phyloP scores from a whole-genome alignment of 1,140 invertebrate genomes.

The Eufriesea mexicana region DNA sequence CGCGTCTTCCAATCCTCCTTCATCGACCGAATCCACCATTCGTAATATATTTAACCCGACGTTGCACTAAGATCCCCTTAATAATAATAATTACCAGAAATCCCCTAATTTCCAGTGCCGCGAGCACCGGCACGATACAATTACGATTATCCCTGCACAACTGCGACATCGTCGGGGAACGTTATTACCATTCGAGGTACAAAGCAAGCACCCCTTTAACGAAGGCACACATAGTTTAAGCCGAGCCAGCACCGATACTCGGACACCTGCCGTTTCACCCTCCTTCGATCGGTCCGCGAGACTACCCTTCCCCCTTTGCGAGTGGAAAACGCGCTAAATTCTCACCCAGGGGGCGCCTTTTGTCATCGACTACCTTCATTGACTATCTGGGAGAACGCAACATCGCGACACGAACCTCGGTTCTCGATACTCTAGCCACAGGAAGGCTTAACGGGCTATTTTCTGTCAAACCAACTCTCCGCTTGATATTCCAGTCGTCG shows the following conservation, averaged over 20 bases:
- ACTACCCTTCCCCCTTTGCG: neutral
- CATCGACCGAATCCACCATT: no score
- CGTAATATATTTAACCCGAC: neutral
- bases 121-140: neutral
- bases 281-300: neutral
- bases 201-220: conserved; percentile 16
- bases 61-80: neutral
- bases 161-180: neutral
- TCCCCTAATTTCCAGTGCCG: neutral
- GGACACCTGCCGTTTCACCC: neutral
- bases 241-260: conserved; percentile 4
- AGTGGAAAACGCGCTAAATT: neutral
- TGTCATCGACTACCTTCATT: neutral
- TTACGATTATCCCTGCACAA: neutral
- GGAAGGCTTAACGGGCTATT: conserved; percentile 10
- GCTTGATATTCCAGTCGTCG: neutral
- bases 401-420: neutral
- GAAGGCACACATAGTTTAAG: conserved; percentile 6
- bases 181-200: neutral
- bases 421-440: neutral
- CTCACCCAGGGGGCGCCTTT: neutral
- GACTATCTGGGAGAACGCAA: conserved; percentile 8
- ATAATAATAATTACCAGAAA: conserved; percentile 17
- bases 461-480: conserved; percentile 2
- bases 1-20: no score